Base-by-base conservation (phyloP, 2,888 invertebrate species). In the Abscondita cerata region DNA sequence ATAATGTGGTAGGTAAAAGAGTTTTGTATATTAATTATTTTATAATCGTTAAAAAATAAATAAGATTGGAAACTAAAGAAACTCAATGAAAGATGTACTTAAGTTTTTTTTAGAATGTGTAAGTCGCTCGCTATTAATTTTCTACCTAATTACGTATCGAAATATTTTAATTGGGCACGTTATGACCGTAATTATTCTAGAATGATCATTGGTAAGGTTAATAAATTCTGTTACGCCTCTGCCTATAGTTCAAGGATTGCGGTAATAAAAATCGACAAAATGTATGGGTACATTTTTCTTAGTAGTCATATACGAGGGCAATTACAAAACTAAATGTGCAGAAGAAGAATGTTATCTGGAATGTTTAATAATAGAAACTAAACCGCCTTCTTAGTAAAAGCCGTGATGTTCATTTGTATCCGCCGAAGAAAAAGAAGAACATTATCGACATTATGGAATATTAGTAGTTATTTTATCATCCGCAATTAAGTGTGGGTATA, bases 61-160 rank as follows among this genome's bases (percentile, higher is more conserved):
- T n/a, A n/a, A 2, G 25, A 25, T 6, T 25, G 6, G 25, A 25
- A 25, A 25, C 25, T n/a, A n/a, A n/a, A n/a, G 25, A 4, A 25
- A 25, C 6, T 25, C 4, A 25, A 25, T 25, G 25, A 25, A 25
- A 25, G 25, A 25, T 25, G 25, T 25, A 25, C 6, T 25, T 25
- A 25, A 8, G 15, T 15, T 16, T 16, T 41, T 41, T 41, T 18
- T 11, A 16, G 19, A 11, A 6, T 20, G n/a, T 47, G 16, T 11
- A 25, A 6, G 8, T 44, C 19, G 60, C 66, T 63, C 48, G 59
- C 65, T 64, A 67, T 66, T 68, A 66, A 68, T 67, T 63, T 68
- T 65, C 66, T 60, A 64, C 63, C 66, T 68, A 68, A 68, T 68
- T 68, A 66, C 66, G 61, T 62, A 68, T 66, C 58, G 58, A 58